These are phyloP conservation scores for Salvelinus alpinus DNA, from an alignment of 2,113 vertebrate species.

Conservation along the genomic window DNA sequence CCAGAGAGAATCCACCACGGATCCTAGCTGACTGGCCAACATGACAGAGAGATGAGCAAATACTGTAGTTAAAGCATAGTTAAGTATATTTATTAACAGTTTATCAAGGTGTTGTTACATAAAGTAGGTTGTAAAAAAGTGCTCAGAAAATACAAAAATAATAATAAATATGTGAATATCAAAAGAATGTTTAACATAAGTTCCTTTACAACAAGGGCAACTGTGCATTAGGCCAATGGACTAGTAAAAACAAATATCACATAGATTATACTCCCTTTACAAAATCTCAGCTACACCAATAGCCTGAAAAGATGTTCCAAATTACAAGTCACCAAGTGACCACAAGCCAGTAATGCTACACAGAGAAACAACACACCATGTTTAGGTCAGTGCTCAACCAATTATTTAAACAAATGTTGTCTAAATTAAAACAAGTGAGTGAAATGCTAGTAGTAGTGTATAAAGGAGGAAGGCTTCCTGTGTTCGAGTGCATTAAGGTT, in stretches of 20 bases:
- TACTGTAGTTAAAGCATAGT: not conserved
- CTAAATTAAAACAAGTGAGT: not conserved
- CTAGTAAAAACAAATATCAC: not conserved
- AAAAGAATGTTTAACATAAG: not conserved
- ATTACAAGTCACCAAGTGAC: conserved; percentile 24
- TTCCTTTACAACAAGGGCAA: not conserved
- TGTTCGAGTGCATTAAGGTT: conserved; percentile 7
- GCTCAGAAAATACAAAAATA: conserved; percentile 54
- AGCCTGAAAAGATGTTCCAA: conserved; percentile 30
- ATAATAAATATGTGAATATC: conserved; percentile 16
- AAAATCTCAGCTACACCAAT: conserved; percentile 10
- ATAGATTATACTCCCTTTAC: not conserved
- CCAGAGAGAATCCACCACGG: not conserved
- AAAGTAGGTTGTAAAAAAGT: conserved; percentile 56
- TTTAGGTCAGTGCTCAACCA: not conserved
- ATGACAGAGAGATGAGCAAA: not conserved
- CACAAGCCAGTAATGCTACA: not conserved
- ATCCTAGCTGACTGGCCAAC: not conserved
- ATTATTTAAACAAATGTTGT: not conserved
- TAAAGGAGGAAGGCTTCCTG: not conserved
- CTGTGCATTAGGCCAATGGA: conserved; percentile 19
- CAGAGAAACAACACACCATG: not conserved
- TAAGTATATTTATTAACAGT: conserved; percentile 49
- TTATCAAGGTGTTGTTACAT: conserved; percentile 51
- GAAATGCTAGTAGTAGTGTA: not conserved